Base-by-base conservation (phyloP, 2,113 vertebrate species). In the Hippocampus comes region DNA sequence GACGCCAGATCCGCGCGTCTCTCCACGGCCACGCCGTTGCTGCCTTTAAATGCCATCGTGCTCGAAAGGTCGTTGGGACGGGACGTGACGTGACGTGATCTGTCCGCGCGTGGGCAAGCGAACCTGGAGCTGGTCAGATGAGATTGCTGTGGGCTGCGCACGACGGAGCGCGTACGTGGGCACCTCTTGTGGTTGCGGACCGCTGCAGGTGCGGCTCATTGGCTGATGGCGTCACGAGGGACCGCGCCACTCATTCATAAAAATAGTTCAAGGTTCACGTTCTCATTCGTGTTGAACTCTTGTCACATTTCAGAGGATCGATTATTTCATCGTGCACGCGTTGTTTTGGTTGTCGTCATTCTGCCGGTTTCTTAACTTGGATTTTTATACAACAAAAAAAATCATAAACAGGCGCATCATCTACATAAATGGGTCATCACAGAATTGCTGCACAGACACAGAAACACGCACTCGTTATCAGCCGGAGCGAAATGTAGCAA, bases 1-100 rank as follows among this genome's bases (percentile, higher is more conserved):
- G 87, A 84, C 2, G 84, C 84, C 85, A 90, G 72, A 27, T 91
- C 90, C 61, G 78, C 60, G 61, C 84, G 85, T 48, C 82, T 77
- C 41, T 89, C 88, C 77, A 75, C 66, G 2, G 78, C 72, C 42
- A 85, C 84, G 42, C 76, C 61, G 76, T 17, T 70, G 68, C 80
- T 72, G 73, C 87, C 77, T 57, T 42, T 78, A 63, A 49, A 73
- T 48, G 74, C 20, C 77, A 88, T 88, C 15, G 41, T 27, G 42
- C 9, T 66, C 15, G n/a, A 14, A 25, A 18, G 64, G 9, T 48
- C 14, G 23, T 10, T 21, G 21, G 12, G 63, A 66, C 64, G 21
- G 12, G 63, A 66, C 64, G n/a, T 48, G 42, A 14, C 17, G 20
- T 61, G 59, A 4, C 60, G 60, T 38, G 60, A 38, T 38, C 34